Conservation (phyloP, 2,888 invertebrate species). For the Hemithea aestivaria region DNA sequence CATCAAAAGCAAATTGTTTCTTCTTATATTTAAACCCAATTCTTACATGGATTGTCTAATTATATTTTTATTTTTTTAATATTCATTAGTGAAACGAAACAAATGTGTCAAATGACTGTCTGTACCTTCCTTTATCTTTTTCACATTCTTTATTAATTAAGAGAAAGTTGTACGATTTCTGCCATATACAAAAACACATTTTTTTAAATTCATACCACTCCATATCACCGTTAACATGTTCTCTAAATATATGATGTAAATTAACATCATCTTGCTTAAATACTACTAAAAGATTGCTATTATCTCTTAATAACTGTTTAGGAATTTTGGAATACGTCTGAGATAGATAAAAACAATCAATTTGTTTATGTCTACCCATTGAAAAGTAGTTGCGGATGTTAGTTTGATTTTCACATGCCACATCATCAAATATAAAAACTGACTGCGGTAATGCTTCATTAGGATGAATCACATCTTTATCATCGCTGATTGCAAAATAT, state of each 20-base stretch:
- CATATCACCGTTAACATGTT: constrained; percentile 32
- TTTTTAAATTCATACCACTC: constrained; percentile 22
- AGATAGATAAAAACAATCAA: constrained; percentile 26
- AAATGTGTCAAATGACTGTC: constrained; percentile 14
- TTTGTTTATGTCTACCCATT: constrained; percentile 19
- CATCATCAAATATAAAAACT: constrained; percentile 24
- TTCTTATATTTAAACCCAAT: too few species aligned
- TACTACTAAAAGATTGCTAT: constrained; percentile 21
- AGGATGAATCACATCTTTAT: constrained; percentile 11
- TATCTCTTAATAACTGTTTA: constrained; percentile 29
- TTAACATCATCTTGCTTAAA: constrained; percentile 36
- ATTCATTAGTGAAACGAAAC: not conserved
- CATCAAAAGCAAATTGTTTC: too few species aligned
- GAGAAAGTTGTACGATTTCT: constrained; percentile 2
- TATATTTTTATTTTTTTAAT: not conserved
- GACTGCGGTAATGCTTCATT: constrained; percentile 18
- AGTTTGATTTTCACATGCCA: constrained; percentile 20
- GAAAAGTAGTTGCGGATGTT: constrained; percentile 10
- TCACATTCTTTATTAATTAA: constrained; percentile 13
- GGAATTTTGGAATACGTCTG: constrained; percentile 36
- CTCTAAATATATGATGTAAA: constrained; percentile 33
- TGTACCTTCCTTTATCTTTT: constrained; percentile 13
- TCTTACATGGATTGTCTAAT: too few species aligned
- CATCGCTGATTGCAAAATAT: constrained; percentile 1
- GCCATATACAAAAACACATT: constrained; percentile 11